A percentile compares a stretch with the other conserved stretches of the same genome.
Evolutionary conservation across 2,797 vertebrate genomes (phyloP).

Genomic region (Mionectes olivaceus): DNA sequence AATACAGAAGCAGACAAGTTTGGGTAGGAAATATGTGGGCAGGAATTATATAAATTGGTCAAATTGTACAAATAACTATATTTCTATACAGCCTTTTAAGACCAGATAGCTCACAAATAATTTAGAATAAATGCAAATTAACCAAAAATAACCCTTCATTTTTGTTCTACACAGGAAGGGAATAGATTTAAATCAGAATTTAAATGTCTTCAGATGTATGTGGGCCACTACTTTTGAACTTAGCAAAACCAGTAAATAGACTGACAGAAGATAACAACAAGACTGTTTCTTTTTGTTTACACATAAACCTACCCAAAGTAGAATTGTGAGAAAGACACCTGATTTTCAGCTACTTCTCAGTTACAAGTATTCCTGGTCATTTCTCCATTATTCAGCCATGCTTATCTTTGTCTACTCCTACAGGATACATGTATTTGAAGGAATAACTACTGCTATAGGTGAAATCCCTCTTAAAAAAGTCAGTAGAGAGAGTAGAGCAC

Average conservation of each 20-base stretch:
- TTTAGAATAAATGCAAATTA: not conserved
- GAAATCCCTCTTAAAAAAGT: not conserved
- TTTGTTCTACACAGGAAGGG: not conserved
- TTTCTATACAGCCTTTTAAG: not conserved
- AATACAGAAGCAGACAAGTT: not conserved
- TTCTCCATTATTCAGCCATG: not conserved
- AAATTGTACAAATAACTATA: not conserved
- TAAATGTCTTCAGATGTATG: not conserved
- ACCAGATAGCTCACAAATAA: not conserved
- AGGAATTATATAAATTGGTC: not conserved
- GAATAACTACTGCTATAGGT: not conserved
- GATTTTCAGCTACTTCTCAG: not conserved
- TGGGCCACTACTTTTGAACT: not conserved
- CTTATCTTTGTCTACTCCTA: not conserved
- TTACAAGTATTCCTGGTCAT: not conserved
- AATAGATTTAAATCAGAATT: not conserved
- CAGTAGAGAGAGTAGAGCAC: not conserved
- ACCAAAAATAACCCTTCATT: not conserved
- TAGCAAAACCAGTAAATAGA: not conserved
- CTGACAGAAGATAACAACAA: not conserved
- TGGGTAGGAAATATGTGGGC: not conserved
- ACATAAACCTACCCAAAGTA: not conserved
- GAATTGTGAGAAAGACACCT: not conserved
- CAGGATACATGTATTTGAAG: not conserved
- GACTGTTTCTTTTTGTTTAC: not conserved